phyloP scores from a whole-genome alignment of 2,113 vertebrate species.

The Rutilus rutilus region DNA sequence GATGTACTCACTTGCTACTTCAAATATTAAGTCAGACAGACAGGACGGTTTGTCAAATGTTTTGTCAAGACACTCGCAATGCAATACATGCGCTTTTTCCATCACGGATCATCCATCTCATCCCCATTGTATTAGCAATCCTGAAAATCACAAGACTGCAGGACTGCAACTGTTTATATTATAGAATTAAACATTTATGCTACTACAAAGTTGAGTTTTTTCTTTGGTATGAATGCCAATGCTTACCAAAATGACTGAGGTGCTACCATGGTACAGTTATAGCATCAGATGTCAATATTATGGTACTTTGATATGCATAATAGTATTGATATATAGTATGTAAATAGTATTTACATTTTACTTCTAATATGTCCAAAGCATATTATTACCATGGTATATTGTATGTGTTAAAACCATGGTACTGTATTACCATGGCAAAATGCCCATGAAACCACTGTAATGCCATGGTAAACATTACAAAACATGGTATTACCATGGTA shows the following conservation, averaged over 20 bases:
- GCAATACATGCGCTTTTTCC: slow-evolving; percentile 67
- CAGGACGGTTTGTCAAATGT: slow-evolving; percentile 72
- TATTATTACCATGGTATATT: not conserved
- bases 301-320: not conserved
- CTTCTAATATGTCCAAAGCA: not conserved
- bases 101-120: slow-evolving; percentile 67
- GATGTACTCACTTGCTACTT: slow-evolving; percentile 56
- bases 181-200: not conserved
- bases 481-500: not conserved
- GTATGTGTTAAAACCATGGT: not conserved
- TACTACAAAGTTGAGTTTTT: not conserved
- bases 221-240: not conserved
- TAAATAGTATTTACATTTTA: not conserved
- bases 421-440: not conserved
- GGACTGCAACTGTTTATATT: not conserved
- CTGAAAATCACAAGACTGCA: not conserved
- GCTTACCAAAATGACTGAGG: not conserved
- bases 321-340: not conserved
- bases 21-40: slow-evolving; percentile 61
- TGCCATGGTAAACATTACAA: too few relatives aligned
- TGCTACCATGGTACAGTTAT: not conserved
- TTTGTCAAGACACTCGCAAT: slow-evolving; percentile 64
- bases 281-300: not conserved
- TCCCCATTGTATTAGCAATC: not conserved
- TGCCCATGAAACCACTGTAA: not conserved